Conservation (phyloP, 1,140 invertebrate genomes). For the Arion vulgaris region DNA sequence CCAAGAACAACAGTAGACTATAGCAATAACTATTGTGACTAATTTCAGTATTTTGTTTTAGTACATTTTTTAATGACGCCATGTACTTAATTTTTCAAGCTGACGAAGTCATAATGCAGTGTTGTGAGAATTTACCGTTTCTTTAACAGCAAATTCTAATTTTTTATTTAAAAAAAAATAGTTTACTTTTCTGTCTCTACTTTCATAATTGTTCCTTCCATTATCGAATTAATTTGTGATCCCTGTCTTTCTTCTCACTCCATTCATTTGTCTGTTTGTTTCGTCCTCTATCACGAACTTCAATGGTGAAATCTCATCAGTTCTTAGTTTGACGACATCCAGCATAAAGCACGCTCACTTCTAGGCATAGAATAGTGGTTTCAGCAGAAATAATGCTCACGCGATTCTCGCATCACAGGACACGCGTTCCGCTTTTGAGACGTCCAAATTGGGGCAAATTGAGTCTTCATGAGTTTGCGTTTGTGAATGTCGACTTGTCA, state of each 20-base stretch:
- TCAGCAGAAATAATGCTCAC: background rate
- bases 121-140: too few species aligned
- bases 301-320: background rate
- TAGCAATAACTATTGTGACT: too few species aligned
- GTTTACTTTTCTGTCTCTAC: background rate
- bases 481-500: background rate
- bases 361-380: background rate
- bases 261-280: background rate
- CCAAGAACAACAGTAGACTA: too few species aligned
- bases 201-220: background rate
- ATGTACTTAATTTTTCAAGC: too few species aligned
- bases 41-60: too few species aligned
- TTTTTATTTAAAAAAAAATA: too few species aligned
- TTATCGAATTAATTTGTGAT: background rate
- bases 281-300: background rate
- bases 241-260: background rate
- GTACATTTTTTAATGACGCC: too few species aligned
- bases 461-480: slow-evolving; percentile 1
- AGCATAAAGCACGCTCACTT: background rate
- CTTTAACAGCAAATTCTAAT: too few species aligned
- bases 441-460: slow-evolving; percentile 28
- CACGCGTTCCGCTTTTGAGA: slow-evolving; percentile 21
- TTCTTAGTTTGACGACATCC: background rate
- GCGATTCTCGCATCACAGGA: slow-evolving; percentile 10
- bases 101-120: too few species aligned